Evolutionary conservation across 2,888 invertebrate species (phyloP).

Genomic region (Drosophila nr. medialis): DNA sequence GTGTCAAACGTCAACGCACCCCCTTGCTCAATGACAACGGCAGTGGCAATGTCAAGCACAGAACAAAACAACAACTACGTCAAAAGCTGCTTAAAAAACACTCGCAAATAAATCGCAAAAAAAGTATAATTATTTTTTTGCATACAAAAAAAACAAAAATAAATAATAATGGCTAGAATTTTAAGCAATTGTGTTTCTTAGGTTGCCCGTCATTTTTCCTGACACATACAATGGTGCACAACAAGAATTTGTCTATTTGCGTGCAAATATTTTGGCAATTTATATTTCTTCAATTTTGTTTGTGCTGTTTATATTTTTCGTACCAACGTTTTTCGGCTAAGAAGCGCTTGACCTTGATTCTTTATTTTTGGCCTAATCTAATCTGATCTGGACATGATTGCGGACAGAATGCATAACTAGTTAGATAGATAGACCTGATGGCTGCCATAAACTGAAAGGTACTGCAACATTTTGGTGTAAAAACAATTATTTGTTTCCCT

Average conservation of each 20-base stretch:
- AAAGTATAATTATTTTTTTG: conserved; percentile 10
- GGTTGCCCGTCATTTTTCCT: conserved; percentile 39
- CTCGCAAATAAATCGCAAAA: conserved; percentile 36
- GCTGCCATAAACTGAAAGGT: conserved; percentile 19
- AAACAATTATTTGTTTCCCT: conserved; percentile 11
- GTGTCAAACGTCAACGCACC: conserved; percentile 66
- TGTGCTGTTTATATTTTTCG: conserved; percentile 42
- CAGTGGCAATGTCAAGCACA: conserved; percentile 58
- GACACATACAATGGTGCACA: conserved; percentile 5
- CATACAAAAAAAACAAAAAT: neutral
- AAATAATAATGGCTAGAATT: conserved; percentile 26
- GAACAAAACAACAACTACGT: conserved; percentile 50
- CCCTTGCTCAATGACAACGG: conserved; percentile 23
- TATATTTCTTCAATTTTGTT: conserved; percentile 6
- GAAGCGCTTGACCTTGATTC: conserved; percentile 60
- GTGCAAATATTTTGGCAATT: conserved; percentile 12
- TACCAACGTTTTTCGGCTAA: conserved; percentile 45
- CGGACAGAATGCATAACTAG: conserved; percentile 19
- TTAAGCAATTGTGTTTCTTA: conserved; percentile 51
- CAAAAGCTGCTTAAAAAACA: conserved; percentile 53
- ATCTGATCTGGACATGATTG: conserved; percentile 32
- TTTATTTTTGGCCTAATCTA: conserved; percentile 48
- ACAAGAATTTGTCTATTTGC: conserved; percentile 5
- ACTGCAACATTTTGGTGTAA: conserved; percentile 26
- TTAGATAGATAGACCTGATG: neutral